Conservation (phyloP, 2,113 vertebrate genomes). For the Pristiophorus japonicus region DNA sequence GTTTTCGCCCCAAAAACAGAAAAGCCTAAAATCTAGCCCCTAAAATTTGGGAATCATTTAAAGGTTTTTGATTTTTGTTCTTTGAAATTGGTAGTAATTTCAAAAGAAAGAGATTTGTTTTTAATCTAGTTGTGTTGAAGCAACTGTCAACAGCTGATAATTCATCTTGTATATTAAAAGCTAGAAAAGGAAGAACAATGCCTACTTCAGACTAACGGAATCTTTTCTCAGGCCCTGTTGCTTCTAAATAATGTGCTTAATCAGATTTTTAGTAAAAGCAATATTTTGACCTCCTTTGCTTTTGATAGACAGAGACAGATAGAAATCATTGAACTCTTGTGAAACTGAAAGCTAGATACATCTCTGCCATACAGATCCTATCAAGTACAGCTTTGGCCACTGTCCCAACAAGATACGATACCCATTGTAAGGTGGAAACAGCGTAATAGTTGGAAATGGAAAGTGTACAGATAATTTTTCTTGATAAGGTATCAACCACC, state of each 20-base stretch:
- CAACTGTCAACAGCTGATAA: background rate
- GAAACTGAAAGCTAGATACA: background rate
- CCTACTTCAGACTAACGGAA: background rate
- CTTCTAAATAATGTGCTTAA: background rate
- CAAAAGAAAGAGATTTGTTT: background rate
- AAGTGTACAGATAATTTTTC: constrained; percentile 11
- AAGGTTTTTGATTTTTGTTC: background rate
- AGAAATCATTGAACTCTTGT: background rate
- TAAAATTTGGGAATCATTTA: background rate
- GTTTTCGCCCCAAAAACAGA: too few relatives aligned
- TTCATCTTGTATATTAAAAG: background rate
- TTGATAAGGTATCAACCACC: constrained; percentile 33
- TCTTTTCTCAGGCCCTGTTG: background rate
- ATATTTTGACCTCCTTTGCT: background rate
- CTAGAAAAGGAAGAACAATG: background rate
- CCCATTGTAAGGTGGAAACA: constrained; percentile 48
- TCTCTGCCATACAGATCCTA: constrained; percentile 59
- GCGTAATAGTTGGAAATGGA: constrained; percentile 21
- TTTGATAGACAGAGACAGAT: background rate
- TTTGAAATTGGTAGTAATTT: background rate
- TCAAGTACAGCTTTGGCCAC: constrained; percentile 55
- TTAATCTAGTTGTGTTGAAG: background rate
- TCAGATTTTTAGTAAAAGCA: background rate
- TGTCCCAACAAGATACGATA: constrained; percentile 49
- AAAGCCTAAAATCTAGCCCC: too few relatives aligned